Conservation (phyloP, 2,888 invertebrate species). For the Limnephilus marmoratus region DNA sequence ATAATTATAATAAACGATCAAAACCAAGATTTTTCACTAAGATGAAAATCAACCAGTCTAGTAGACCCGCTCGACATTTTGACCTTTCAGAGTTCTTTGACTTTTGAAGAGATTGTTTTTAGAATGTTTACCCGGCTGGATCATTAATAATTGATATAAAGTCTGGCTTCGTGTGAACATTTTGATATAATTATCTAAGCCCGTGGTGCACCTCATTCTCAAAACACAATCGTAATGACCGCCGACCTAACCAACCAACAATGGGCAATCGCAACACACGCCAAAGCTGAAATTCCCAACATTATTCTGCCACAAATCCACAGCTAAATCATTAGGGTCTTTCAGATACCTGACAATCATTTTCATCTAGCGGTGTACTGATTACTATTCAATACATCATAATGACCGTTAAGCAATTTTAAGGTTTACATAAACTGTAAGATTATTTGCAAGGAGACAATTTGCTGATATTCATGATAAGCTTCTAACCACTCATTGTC, state of each 20-base stretch:
- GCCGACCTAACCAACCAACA: constrained; percentile 5
- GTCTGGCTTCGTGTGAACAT: constrained; percentile 37
- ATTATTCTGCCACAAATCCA: constrained; percentile 11
- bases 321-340: background rate
- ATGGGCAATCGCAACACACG: constrained; percentile 23
- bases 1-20: too few species aligned
- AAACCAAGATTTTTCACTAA: background rate
- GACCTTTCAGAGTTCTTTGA: constrained; percentile 18
- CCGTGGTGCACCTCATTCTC: constrained; percentile 8
- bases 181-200: background rate
- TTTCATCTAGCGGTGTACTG: background rate
- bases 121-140: background rate
- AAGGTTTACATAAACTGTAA: too few species aligned
- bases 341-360: background rate
- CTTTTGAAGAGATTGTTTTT: constrained; percentile 13
- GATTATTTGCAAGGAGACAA: too few species aligned
- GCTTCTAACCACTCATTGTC: too few species aligned
- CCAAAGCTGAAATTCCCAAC: constrained; percentile 3
- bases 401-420: background rate
- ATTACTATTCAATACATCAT: background rate
- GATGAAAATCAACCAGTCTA: background rate
- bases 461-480: too few species aligned
- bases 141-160: background rate
- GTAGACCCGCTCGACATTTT: background rate
- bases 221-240: constrained; percentile 32